A percentile compares a stretch with the other conserved stretches of the same genome.
phyloP scores from a whole-genome alignment of 2,113 vertebrate species.

The Mobula birostris region DNA sequence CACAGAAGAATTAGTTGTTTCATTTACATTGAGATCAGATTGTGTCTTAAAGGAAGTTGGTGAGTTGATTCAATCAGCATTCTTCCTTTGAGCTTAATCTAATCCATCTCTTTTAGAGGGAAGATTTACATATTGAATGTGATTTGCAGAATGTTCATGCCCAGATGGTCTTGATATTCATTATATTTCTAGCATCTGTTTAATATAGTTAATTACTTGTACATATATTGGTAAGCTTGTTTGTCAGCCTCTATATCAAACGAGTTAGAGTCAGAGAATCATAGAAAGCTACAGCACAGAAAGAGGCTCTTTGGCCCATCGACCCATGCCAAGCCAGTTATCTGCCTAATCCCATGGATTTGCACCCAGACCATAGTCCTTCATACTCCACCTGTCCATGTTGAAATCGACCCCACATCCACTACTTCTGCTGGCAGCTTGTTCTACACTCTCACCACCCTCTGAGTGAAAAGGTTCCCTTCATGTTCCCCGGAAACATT shows the following conservation, averaged over 20 bases:
- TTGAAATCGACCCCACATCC: no score
- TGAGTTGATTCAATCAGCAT: not conserved
- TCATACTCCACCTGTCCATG: no score
- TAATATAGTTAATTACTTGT: not conserved
- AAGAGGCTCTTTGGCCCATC: no score
- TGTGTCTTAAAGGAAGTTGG: not conserved
- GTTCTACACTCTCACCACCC: no score
- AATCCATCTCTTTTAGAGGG: not conserved
- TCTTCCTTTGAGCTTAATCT: constrained; percentile 15
- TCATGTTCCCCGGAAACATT: no score
- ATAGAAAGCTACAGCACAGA: no score
- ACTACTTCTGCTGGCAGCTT: no score
- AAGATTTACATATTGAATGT: not conserved
- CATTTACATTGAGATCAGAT: not conserved
- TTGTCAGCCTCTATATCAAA: not conserved
- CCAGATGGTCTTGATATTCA: not conserved
- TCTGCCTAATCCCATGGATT: no score
- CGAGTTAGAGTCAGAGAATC: no score
- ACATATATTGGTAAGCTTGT: not conserved
- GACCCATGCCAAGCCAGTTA: no score
- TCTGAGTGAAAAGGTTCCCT: no score
- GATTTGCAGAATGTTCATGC: constrained; percentile 3
- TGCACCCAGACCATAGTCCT: no score
- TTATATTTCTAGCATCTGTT: constrained; percentile 12
- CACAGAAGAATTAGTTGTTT: not conserved